A percentile compares a stretch with the other conserved stretches of the same genome.
phyloP scores from a whole-genome alignment of 1,140 invertebrate species.

The Macrobrachium nipponense region DNA sequence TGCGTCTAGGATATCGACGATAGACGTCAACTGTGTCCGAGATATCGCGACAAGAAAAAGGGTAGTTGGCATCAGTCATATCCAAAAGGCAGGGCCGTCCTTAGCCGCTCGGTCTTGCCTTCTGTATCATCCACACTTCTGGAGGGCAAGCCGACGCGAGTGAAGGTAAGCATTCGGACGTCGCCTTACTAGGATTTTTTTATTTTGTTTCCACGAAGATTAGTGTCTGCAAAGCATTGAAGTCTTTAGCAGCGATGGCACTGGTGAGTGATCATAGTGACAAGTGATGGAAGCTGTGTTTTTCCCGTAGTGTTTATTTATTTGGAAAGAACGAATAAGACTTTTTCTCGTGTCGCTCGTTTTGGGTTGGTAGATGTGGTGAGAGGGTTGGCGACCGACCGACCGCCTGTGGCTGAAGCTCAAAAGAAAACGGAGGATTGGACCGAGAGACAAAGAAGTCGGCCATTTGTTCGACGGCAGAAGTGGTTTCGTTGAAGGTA shows the following conservation, averaged over 20 bases:
- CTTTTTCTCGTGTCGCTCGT: not conserved
- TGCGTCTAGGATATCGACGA: no score
- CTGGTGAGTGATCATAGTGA: not conserved
- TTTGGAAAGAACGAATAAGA: no score
- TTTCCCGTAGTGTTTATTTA: no score
- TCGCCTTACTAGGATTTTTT: not conserved
- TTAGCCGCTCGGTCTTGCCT: no score
- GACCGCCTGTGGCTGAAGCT: conserved; percentile 26
- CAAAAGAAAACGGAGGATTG: conserved; percentile 30
- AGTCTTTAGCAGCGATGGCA: not conserved
- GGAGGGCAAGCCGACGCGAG: not conserved
- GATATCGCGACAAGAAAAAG: no score
- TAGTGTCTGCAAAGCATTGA: conserved; percentile 11
- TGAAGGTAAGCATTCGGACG: conserved; percentile 6
- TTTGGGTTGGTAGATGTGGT: conserved; percentile 4
- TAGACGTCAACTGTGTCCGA: no score
- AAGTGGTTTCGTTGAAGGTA: not conserved
- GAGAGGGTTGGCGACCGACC: conserved; percentile 13
- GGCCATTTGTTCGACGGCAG: not conserved
- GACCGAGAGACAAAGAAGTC: conserved; percentile 22
- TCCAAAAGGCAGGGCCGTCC: no score
- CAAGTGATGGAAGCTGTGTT: no score
- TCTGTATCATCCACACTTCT: no score
- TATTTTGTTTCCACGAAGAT: not conserved
- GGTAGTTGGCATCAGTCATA: no score